phyloP scores from a whole-genome alignment of 2,797 vertebrate genomes.

The Microhierax caerulescens region DNA sequence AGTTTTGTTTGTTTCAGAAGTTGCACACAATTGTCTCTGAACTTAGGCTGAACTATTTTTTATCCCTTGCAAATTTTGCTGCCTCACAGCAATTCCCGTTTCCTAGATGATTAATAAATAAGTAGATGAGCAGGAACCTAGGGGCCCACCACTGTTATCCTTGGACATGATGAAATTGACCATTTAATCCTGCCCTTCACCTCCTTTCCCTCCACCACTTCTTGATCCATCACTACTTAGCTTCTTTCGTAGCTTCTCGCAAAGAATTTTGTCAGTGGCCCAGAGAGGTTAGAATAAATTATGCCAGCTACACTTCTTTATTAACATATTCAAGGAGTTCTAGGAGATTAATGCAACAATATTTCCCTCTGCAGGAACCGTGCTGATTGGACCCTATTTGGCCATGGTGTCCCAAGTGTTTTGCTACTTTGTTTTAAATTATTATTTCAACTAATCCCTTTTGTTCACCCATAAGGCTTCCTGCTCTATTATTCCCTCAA shows the following conservation, averaged over 20 bases:
- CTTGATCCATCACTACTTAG: conserved; percentile 65
- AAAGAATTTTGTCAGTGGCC: conserved; percentile 56
- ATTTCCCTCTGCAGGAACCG: conserved; percentile 10
- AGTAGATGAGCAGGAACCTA: conserved; percentile 50
- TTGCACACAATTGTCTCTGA: conserved; percentile 33
- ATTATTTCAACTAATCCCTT: neutral
- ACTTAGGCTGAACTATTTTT: conserved; percentile 48
- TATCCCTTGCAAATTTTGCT: conserved; percentile 60
- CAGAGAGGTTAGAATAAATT: conserved; percentile 68
- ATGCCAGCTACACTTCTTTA: conserved; percentile 27
- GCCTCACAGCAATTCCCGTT: conserved; percentile 40
- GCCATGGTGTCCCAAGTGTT: neutral
- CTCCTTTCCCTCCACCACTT: conserved; percentile 33
- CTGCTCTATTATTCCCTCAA: neutral
- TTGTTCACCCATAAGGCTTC: neutral
- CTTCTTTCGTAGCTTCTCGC: neutral
- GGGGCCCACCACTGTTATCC: conserved; percentile 49
- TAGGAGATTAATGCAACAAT: conserved; percentile 47
- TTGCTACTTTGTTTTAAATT: neutral
- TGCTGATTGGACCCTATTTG: neutral
- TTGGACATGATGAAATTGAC: conserved; percentile 68
- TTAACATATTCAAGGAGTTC: conserved; percentile 58
- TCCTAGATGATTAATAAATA: conserved; percentile 63
- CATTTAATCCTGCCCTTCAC: conserved; percentile 69
- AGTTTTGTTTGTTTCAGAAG: conserved; percentile 45